These are phyloP conservation scores for Fukomys damarensis DNA, from an alignment of 2,113 vertebrate genomes.

Conservation along the genomic window DNA sequence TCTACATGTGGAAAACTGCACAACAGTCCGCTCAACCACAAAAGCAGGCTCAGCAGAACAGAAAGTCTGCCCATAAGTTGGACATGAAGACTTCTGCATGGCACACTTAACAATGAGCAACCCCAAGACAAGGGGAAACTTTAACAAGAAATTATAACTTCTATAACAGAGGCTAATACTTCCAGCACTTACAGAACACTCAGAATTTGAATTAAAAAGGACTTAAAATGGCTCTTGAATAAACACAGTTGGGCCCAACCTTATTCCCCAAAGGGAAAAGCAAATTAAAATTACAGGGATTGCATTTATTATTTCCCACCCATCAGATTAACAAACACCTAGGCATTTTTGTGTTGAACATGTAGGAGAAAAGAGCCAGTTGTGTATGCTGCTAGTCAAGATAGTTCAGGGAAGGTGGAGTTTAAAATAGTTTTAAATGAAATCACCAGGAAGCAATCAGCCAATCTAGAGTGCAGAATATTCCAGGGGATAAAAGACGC, in stretches of 20 bases:
- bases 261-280: background rate
- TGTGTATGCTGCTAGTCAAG: background rate
- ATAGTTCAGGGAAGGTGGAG: background rate
- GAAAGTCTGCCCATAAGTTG: background rate
- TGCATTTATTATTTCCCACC: background rate
- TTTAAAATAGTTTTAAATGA: background rate
- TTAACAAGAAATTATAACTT: background rate
- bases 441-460: background rate
- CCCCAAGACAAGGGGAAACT: background rate
- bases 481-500: background rate
- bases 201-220: background rate
- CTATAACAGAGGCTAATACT: background rate
- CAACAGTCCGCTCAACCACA: background rate
- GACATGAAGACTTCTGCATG: background rate
- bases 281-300: background rate
- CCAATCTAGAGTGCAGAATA: background rate
- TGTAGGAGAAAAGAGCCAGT: background rate
- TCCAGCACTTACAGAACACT: background rate
- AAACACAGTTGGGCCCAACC: background rate
- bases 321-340: background rate
- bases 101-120: background rate
- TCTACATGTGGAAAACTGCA: background rate
- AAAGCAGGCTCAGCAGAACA: background rate
- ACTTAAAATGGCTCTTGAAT: background rate
- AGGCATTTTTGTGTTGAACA: background rate